Evolutionary conservation across 1,140 invertebrate genomes (phyloP), one percentile per base, ranked within the genome.

Genomic region (Orchesella cincta): DNA sequence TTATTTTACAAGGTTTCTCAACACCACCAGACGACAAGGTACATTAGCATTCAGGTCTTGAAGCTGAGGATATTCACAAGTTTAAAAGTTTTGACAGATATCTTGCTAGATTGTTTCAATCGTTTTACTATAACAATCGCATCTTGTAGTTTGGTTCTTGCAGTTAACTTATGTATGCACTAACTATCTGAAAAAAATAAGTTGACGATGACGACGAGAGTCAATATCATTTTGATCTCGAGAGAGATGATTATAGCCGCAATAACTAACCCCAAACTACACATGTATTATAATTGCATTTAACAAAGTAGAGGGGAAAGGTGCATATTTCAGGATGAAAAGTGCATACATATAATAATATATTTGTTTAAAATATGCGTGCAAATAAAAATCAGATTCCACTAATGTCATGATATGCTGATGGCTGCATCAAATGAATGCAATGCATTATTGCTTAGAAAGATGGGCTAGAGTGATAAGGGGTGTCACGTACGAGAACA

Each of bases 31-130:
- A 26, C 14, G 23, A 33, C 62, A 67, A 31, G 62, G 54, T 23
- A 67, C 62, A 67, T 67, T 67, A 67, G 62, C 62, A 67, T 67
- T 67, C 62, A 33, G 29, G 62, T 67, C 62, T 67, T 67, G 54
- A 12, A 57, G 8, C 26, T 23, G 23, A 57, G 33, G 8, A 67
- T 67, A 31, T 67, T 67, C 62, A 67, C 62, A 67, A 67, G 28
- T 67, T 67, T 46, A 31, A 67, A 67, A 67, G 62, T 67, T 67
- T 67, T 67, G 62, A 67, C 62, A 67, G 62, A 67, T 67, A 57
- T 12, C 23, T 67, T 67, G 62, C 33, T 67, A 31, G 62, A 67
- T 67, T 67, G 28, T 67, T 67, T 33, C 62, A 31, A 57, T 57
- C 54, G 54, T 16, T 57, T 57, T 18, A 46, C 18, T 46, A 46